Base-by-base conservation (phyloP, 2,113 vertebrate genomes). In the Lamprologus lemairii region DNA sequence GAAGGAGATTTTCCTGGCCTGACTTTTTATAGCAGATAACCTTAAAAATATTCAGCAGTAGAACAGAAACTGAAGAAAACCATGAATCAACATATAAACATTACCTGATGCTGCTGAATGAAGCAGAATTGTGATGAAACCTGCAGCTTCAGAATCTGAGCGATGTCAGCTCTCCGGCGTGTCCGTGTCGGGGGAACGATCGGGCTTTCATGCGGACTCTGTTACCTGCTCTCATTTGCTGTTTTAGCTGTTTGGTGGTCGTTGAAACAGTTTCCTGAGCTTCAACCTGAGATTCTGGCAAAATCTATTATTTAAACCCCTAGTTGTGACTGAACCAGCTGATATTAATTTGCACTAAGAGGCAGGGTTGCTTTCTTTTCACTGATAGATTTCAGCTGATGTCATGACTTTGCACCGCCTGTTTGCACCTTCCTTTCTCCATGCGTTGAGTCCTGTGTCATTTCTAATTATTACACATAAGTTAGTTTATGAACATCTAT, bases 1-100 rank as follows among this genome's bases (percentile, higher is more conserved):
- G 0, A 28, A 58, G 55, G 2, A 6, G 0, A 58, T 58, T 17
- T 58, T 58, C 14, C 57, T 58, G 14, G 0, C 0, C 26, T 31
- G 26, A 16, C 14, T 31, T 58, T 31, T 17, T 17, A 9, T 58
- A 58, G 8, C 14, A 58, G 26, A 58, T 28, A 3, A 31, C 55
- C 55, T 58, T 28, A 28, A 58, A 58, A 58, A 58, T 58, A 58
- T 58, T 58, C 55, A 58, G 55, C 3, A 58, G 55, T 9, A 9
- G 13, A 58, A 58, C 26, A 28, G 0, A 31, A 17, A 58, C 26
- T 6, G 7, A 58, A 31, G 26, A 58, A 58, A 58, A 28, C 1
- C 26, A 58, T 6, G 55, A 16, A 58, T 6, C 26, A 17, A 4
- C 14, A 31, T 0, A 8, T 58, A 7, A 16, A 2, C 26, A 31